Evolutionary conservation across 2,797 vertebrate genomes (phyloP).

Genomic region (Lophotriccus pileatus): DNA sequence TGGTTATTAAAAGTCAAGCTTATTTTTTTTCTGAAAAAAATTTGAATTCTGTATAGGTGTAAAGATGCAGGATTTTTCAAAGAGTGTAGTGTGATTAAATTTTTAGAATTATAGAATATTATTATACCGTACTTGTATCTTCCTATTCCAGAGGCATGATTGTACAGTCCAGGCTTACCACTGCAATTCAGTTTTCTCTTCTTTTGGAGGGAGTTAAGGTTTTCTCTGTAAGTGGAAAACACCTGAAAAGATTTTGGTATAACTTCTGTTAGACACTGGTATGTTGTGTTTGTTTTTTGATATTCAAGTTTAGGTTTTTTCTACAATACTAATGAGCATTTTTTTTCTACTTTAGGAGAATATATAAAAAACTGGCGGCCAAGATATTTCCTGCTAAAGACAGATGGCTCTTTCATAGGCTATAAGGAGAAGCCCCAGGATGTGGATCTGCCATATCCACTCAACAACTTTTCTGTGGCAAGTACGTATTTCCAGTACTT

Average conservation of each 20-base stretch:
- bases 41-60: neutral
- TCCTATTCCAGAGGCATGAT: neutral
- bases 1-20: neutral
- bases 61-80: neutral
- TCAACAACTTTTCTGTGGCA: conserved; percentile 99
- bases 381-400: conserved; percentile 96
- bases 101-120: neutral
- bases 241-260: neutral
- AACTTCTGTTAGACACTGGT: neutral
- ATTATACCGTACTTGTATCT: neutral
- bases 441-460: conserved; percentile 94
- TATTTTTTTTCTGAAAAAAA: neutral
- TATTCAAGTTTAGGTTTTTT: neutral
- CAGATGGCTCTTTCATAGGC: conserved; percentile 97
- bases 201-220: neutral
- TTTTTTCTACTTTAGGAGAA: conserved; percentile 82
- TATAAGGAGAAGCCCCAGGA: conserved; percentile 99
- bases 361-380: conserved; percentile 99
- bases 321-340: conserved; percentile 59
- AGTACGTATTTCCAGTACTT: conserved; percentile 81
- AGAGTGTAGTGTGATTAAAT: neutral
- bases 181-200: neutral
- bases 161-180: neutral
- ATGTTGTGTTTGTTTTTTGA: conserved; percentile 28
- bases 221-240: neutral